These are phyloP conservation scores for Cryptocephalus primarius DNA, from an alignment of 2,888 invertebrate genomes.

Conservation along the genomic window DNA sequence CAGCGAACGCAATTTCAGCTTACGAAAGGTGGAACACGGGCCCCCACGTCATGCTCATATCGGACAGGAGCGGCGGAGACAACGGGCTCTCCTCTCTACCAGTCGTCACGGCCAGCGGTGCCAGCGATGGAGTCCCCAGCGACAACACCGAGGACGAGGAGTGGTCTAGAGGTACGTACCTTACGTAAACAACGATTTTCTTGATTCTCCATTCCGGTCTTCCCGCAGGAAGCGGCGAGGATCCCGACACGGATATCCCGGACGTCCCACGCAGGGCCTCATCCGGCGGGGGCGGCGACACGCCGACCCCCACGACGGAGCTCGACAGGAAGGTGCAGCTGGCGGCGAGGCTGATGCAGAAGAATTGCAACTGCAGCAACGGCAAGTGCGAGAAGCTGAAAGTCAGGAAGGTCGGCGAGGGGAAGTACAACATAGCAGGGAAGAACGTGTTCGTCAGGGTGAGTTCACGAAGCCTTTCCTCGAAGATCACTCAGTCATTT, in stretches of 20 bases:
- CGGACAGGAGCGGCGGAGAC: constrained; percentile 13
- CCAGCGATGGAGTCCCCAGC: constrained; percentile 48
- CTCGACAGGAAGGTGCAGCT: constrained; percentile 62
- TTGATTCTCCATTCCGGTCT: neutral
- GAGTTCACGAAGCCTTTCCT: constrained; percentile 31
- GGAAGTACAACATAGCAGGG: constrained; percentile 77
- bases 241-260: constrained; percentile 46
- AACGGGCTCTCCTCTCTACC: constrained; percentile 11
- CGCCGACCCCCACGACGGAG: constrained; percentile 43
- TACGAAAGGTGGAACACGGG: constrained; percentile 23
- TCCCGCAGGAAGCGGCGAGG: constrained; percentile 45
- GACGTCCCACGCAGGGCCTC: constrained; percentile 32
- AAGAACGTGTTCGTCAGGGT: constrained; percentile 82
- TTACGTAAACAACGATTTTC: neutral
- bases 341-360: constrained; percentile 60
- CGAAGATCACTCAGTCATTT: too few species aligned
- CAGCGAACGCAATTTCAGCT: constrained; percentile 20
- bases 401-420: constrained; percentile 74
- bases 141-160: constrained; percentile 60
- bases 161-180: constrained; percentile 48
- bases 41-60: constrained; percentile 26
- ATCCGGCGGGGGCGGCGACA: constrained; percentile 12
- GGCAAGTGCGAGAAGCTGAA: constrained; percentile 62
- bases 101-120: constrained; percentile 33
- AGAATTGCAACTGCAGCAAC: constrained; percentile 61